Evolutionary conservation across 2,888 invertebrate species (phyloP).

Genomic region (Ormyrus nitidulus): DNA sequence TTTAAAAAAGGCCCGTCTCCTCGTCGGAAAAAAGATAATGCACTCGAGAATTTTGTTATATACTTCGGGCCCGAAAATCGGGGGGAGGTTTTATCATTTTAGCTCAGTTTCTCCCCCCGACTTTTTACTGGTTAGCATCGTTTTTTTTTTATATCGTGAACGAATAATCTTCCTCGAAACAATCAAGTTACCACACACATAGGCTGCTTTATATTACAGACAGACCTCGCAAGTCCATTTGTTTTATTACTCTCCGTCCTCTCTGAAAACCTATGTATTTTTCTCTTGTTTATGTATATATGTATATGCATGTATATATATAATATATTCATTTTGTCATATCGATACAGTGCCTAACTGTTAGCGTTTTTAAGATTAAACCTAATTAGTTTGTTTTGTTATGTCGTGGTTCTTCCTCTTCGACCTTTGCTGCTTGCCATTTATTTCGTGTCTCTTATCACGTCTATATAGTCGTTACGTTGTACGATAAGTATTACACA

Average conservation of each 20-base stretch:
- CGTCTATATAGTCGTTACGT: constrained; percentile 65
- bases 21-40: neutral
- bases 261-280: constrained; percentile 10
- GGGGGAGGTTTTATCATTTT: neutral
- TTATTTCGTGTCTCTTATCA: constrained; percentile 46
- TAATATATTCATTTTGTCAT: constrained; percentile 66
- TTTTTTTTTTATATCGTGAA: neutral
- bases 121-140: too few relatives aligned
- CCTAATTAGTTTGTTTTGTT: constrained; percentile 62
- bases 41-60: constrained; percentile 7
- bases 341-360: constrained; percentile 65
- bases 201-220: constrained; percentile 45
- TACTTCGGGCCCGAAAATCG: constrained; percentile 9
- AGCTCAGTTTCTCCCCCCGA: too few relatives aligned
- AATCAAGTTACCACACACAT: constrained; percentile 24
- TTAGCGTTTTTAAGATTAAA: constrained; percentile 65
- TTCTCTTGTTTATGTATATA: constrained; percentile 27
- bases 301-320: constrained; percentile 47
- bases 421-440: neutral
- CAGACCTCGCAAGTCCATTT: constrained; percentile 31
- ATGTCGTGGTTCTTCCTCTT: constrained; percentile 20
- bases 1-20: constrained; percentile 15
- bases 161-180: constrained; percentile 27
- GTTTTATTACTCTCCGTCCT: neutral
- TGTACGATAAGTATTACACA: constrained; percentile 65